Conservation (phyloP, 2,797 vertebrate species). For the Harpagifer antarcticus region DNA sequence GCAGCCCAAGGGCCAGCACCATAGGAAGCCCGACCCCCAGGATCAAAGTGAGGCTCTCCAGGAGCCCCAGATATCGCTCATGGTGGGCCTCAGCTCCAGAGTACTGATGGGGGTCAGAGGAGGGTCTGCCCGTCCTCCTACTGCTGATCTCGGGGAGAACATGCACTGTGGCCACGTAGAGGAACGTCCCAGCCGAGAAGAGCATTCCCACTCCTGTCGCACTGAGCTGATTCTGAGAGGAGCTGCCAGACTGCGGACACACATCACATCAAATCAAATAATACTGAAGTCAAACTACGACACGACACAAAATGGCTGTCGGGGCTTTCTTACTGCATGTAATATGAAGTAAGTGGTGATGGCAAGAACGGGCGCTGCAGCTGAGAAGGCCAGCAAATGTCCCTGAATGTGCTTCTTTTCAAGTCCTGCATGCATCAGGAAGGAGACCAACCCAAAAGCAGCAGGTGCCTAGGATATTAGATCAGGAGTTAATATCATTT, state of each 20-base stretch:
- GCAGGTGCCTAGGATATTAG: constrained; percentile 78
- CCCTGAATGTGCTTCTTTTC: constrained; percentile 82
- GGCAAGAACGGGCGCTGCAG: constrained; percentile 79
- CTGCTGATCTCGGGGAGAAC: constrained; percentile 83
- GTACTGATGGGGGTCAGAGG: constrained; percentile 51
- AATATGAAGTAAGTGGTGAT: constrained; percentile 83
- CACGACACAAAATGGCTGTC: neutral
- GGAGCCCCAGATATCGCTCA: constrained; percentile 67
- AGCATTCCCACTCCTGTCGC: constrained; percentile 84
- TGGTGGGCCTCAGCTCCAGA: constrained; percentile 29
- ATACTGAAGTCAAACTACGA: neutral
- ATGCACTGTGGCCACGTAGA: constrained; percentile 83
- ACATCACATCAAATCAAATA: constrained; percentile 8
- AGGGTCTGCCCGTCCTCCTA: constrained; percentile 45
- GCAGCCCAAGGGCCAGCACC: constrained; percentile 78
- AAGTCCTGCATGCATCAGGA: constrained; percentile 84
- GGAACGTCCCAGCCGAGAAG: constrained; percentile 85
- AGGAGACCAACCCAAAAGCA: constrained; percentile 85
- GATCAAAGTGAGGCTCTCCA: constrained; percentile 83
- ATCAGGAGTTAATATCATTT: neutral
- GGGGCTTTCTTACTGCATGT: constrained; percentile 58
- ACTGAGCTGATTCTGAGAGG: constrained; percentile 70
- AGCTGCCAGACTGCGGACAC: constrained; percentile 74
- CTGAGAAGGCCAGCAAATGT: constrained; percentile 83
- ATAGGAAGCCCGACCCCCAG: constrained; percentile 79